Base-by-base conservation (phyloP, 2,113 vertebrate genomes). In the Petaurus breviceps region DNA sequence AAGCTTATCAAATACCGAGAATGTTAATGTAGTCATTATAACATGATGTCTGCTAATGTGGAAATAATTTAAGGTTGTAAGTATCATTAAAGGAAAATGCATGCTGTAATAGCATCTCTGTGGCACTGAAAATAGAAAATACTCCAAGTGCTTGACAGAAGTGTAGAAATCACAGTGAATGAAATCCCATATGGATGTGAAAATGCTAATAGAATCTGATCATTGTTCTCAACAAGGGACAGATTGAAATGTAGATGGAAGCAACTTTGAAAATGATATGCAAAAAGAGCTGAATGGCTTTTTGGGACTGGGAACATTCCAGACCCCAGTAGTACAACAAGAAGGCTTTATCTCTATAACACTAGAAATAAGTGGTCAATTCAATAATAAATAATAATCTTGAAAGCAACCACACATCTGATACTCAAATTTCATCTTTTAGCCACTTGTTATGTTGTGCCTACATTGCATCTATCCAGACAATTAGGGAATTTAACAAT, bases 1-100 rank as follows among this genome's bases (percentile, higher is more conserved):
- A 49, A 94, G 49, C 28, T 92, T 92, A 95, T 77, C 53, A 94
- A 95, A 96, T 91, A 11, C 61, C 90, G 11, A 94, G 89, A 93
- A 50, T 46, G 37, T 91, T 54, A 53, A 94, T 93, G 54, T 77
- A 93, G 2, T n/a, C 47, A 90, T 77, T 91, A 93, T 93, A 90
- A 91, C 8, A 37, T 95, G 43, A 90, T 92, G 26, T 91, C 47
- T 92, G 3, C 57, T 57, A 96, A 92, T 94, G 23, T 96, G 57
- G 90, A 61, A 92, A 93, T 84, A 93, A 68, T 95, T 77, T 37
- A 84, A 43, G 37, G 90, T 91, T 92, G 24, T 93, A 96, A 90
- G 37, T 77, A 93, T 77, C 25, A 84, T 84, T 84, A 95, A 91
- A 84, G 55, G 47, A 50, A 46, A 93, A 51, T 9, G 68, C 28